Evolutionary conservation across 2,888 invertebrate genomes (phyloP).

Genomic region (Furcula furcula): DNA sequence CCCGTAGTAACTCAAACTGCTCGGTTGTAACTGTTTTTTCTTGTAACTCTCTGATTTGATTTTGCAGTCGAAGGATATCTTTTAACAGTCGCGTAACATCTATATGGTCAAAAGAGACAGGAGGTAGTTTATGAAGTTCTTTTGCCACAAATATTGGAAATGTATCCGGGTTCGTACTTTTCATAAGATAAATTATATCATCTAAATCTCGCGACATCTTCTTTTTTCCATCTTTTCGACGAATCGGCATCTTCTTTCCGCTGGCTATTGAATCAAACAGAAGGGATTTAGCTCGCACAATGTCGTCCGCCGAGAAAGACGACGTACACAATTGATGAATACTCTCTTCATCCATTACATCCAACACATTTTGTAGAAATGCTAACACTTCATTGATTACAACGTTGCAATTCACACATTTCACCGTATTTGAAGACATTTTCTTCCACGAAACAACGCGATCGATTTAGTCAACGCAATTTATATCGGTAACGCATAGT

Average conservation of each 20-base stretch:
- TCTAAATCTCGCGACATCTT: conserved; percentile 6
- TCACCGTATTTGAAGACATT: conserved; percentile 6
- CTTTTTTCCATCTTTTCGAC: conserved; percentile 6
- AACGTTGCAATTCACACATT: conserved; percentile 7
- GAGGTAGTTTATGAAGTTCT: conserved; percentile 7
- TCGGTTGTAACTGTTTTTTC: conserved; percentile 7
- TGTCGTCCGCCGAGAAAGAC: conserved; percentile 6
- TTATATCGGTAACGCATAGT: no score
- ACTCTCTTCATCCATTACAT: conserved; percentile 8
- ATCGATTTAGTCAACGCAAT: no score
- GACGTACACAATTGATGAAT: conserved; percentile 4
- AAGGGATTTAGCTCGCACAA: conserved; percentile 7
- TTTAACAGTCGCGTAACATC: conserved; percentile 5
- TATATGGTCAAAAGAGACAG: conserved; percentile 3
- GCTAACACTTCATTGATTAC: conserved; percentile 7
- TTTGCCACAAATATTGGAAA: conserved; percentile 11
- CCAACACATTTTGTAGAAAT: conserved; percentile 5
- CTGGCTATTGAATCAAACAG: conserved; percentile 9
- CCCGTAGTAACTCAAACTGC: conserved; percentile 7
- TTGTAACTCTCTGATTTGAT: conserved; percentile 3
- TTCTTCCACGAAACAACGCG: no score
- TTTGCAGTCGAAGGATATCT: conserved; percentile 6
- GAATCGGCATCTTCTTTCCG: conserved; percentile 7
- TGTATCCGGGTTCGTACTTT: conserved; percentile 1
- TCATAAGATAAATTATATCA: conserved; percentile 7